Evolutionary conservation across 2,797 vertebrate species (phyloP), one percentile per base, ranked within the genome.

Genomic region (Sternotherus odoratus): DNA sequence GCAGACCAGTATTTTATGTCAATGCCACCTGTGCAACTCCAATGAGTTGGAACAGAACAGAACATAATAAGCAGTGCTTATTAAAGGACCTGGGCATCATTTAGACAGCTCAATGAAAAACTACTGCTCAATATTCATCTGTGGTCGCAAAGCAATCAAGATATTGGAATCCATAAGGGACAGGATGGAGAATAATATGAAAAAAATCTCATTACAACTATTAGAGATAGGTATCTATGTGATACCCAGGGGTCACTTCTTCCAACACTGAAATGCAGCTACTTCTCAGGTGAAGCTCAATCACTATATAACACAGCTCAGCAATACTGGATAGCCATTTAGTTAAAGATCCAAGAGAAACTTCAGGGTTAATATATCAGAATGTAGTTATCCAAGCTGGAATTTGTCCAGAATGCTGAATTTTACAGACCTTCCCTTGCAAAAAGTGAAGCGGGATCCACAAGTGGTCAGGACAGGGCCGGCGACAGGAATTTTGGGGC

Each of bases 81-180:
- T 66, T 66, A 80, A 60, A 30, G 7, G 33, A 19, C 8, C 33
- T 4, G 5, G 36, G 63, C 24, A 4, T 21, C 23, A 72, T 51
- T 0, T n/a, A 83, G 49, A 51, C 53, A 30, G 49, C 49, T 50
- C n/a, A 12, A 1, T 1, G 6, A 46, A 28, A 50, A 33, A 1
- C 33, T 28, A 36, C 13, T 48, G 72, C n/a, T 66, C 33, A 66
- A 66, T 66, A n/a, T 66, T 19, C 63, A 66, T 33, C 36, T 90
- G n/a, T 15, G 12, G 33, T 66, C 54, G 72, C 1, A 1, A 15
- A 26, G 33, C 21, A 57, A 79, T 36, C 19, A 81, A 83, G 87
- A 54, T 9, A 12, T 86, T 50, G 75, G 49, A 10, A 17, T 11
- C 49, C 6, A 2, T 11, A 6, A 24, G 24, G 54, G 86, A 85